Base-by-base conservation (phyloP, 2,113 vertebrate species). In the Boulengeromyrus knoepffleri region DNA sequence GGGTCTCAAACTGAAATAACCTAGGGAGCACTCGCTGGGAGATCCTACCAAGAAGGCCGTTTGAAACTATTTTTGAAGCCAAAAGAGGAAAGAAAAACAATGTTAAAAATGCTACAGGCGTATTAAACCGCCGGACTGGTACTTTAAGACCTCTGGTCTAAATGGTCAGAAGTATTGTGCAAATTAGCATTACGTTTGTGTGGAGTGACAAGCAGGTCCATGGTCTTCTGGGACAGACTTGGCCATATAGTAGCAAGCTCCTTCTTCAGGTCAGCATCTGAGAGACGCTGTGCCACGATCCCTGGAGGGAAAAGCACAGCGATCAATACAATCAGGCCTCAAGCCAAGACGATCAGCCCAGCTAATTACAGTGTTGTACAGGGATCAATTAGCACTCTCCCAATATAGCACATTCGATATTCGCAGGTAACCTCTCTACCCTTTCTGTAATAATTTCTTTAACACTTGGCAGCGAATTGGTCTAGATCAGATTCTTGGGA, bases 151-250 rank as follows among this genome's bases (percentile, higher is more conserved):
- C 62, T 27, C 6, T 2, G 5, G 47, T 52, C 13, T 86, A 86
- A 86, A 52, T 50, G n/a, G 17, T 31, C 87, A 62, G 39, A 42
- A 66, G 42, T 62, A 31, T 10, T 46, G 49, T n/a, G 36, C 19
- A 42, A 52, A 77, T 31, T 56, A 62, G 21, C 58, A 93, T 93
- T 93, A 99, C 98, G 96, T 95, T 97, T 98, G 91, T 99, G 98
- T 90, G 98, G 97, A 0, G 98, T 98, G 89, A 99, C 98, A 93
- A 99, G 92, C 88, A 99, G 92, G 91, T 99, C 98, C 96, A 99
- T 93, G 4, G 97, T 98, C 94, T 99, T 99, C 93, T 97, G 97
- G 27, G 98, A 98, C 5, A 99, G 96, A 87, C 95, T 98, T 89
- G 98, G 97, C 98, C 98, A 99, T 90, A 99, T 97, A 0, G 97